Conservation (phyloP, 2,888 invertebrate genomes). For the Gnatocerus cornutus region DNA sequence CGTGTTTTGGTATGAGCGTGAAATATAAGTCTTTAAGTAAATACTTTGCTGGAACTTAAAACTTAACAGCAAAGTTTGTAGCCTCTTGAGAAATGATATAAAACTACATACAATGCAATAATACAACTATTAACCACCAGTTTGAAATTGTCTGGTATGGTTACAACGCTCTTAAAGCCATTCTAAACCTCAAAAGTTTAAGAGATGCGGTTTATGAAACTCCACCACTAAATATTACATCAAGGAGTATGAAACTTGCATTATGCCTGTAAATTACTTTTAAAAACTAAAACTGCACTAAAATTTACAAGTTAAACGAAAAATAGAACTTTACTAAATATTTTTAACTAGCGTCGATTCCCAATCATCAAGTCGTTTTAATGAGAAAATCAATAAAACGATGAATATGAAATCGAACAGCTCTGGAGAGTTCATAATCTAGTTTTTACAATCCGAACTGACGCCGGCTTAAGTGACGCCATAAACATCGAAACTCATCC, state of each 20-base stretch:
- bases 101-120: constrained; percentile 1
- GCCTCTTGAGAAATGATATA: constrained; percentile 1
- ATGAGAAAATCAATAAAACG: background rate
- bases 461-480: background rate
- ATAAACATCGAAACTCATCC: background rate
- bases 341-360: too few relatives aligned
- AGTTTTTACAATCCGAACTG: background rate
- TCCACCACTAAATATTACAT: background rate
- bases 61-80: background rate
- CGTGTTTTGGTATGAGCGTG: too few relatives aligned
- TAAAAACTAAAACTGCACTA: too few relatives aligned
- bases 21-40: background rate
- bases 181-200: background rate
- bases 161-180: background rate
- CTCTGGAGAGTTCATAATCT: too few relatives aligned
- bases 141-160: background rate
- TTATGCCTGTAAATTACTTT: too few relatives aligned
- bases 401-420: constrained; percentile 1
- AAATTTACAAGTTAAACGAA: too few relatives aligned
- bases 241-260: too few relatives aligned
- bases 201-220: background rate
- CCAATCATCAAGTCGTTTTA: background rate
- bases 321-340: too few relatives aligned
- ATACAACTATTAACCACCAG: constrained; percentile 4
- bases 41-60: background rate